Evolutionary conservation across 2,888 invertebrate species (phyloP), one percentile per base, ranked within the genome.

Genomic region (Eupithecia centaureata): DNA sequence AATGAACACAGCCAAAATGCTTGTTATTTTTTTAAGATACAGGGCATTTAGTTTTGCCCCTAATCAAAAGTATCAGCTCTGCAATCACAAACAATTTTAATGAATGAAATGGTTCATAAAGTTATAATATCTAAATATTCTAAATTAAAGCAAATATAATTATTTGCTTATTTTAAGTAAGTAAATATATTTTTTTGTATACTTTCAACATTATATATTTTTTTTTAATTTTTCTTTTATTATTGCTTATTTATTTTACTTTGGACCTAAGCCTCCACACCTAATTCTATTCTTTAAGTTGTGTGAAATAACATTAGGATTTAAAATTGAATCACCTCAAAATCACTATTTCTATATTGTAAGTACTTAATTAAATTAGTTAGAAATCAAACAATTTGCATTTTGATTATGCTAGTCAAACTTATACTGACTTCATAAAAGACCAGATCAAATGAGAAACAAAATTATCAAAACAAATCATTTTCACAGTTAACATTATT

Each of bases 201-300:
- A 74, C 79, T 88, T 86, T 83, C 78, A 72, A 77, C 72, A 67
- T 83, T 88, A 82, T 85, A 68, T 58, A 82, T 85, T 88, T 79
- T 88, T 89, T 88, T 86, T 76, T 67, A 79, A 82, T 83, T 81
- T 88, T 87, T 71, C 63, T 74, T 74, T 82, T 79, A 80, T 74
- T 72, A 67, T 65, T 67, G 51, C 73, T 73, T 79, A 70, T 56
- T 56, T 10, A 74, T 65, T 63, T 73, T 62, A 76, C 74, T 76
- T 76, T 69, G 72, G 75, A 76, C 73, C 73, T 70, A 68, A 68
- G 75, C 70, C 58, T 73, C 78, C 76, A 61, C 65, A 72, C 76
- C 76, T 65, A 65, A 63, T 70, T 68, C 69, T 71, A 72, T 74
- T 63, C 59, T 70, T 77, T 72, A 78, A 65, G 64, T 72, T 71